A percentile compares a stretch with the other conserved stretches of the same genome.
Evolutionary conservation across 2,797 vertebrate genomes (phyloP).

Genomic region (Jordanella pulchra): DNA sequence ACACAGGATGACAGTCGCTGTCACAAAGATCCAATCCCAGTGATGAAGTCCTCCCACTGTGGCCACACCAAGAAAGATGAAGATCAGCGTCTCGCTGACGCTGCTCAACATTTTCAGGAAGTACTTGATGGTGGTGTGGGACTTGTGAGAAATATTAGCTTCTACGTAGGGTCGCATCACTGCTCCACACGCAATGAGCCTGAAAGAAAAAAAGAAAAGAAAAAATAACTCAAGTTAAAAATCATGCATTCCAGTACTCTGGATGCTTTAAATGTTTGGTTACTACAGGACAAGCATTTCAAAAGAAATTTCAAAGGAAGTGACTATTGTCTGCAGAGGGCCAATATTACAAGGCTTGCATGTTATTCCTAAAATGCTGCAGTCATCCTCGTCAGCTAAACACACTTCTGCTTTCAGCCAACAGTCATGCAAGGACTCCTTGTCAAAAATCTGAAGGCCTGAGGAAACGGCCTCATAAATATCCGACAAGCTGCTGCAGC

Average conservation of each 20-base stretch:
- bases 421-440: slow-evolving; percentile 6
- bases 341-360: neutral
- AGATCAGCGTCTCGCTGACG: slow-evolving; percentile 97
- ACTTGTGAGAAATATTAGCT: slow-evolving; percentile 99
- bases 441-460: slow-evolving; percentile 19
- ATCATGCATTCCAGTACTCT: neutral
- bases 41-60: slow-evolving; percentile 89
- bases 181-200: slow-evolving; percentile 92
- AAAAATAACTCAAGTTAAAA: neutral
- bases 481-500: slow-evolving; percentile 11
- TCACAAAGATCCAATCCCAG: slow-evolving; percentile 97
- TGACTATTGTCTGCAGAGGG: neutral
- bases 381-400: slow-evolving; percentile 11
- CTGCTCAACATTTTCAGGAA: slow-evolving; percentile 99
- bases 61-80: slow-evolving; percentile 96
- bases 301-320: neutral
- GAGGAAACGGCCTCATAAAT: neutral
- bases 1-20: slow-evolving; percentile 89
- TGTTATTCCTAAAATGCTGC: slow-evolving; percentile 9
- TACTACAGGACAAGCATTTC: neutral
- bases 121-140: slow-evolving; percentile 98
- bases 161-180: slow-evolving; percentile 96
- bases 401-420: slow-evolving; percentile 38
- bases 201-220: slow-evolving; percentile 51
- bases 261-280: too few relatives aligned